Evolutionary conservation across 2,888 invertebrate genomes (phyloP), one percentile per base, ranked within the genome.

Genomic region (Ennomos fuscantarius): DNA sequence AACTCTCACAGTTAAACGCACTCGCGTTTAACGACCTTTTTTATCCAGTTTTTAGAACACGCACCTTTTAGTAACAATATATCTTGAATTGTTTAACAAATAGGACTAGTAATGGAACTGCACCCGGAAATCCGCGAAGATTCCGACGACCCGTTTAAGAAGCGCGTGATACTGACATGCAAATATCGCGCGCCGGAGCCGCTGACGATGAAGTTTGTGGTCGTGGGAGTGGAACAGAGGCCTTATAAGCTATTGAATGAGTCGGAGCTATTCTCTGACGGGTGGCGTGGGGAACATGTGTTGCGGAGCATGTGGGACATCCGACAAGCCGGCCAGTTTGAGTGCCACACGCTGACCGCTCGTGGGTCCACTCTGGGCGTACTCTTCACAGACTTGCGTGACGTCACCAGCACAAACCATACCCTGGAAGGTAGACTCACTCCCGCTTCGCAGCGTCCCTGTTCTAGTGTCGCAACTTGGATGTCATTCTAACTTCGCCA

Each of bases 61-160:
- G 34, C n/a, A 47, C 34, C 10, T 8, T 31, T 52, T 32, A 45
- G 32, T 52, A 64, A 58, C 41, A 36, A 55, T 58, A 62, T 49
- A 60, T 24, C 65, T 51, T 41, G 39, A 67, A 63, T 68, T 69
- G 50, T 57, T 63, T 57, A 68, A 56, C 61, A 68, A 56, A 59
- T 87, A 90, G 90, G 89, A 66, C 75, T 89, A 68, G 69, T 87
- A 61, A 90, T 90, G 89, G 90, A 90, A 85, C 84, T 90, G 24
- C 86, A 85, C 57, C 89, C 89, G 42, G 80, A 78, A 57, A 79
- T 89, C 61, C 73, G 77, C 60, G 80, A 84, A 49, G 70, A 67
- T 47, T 62, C 67, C 36, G 59, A 70, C 36, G 66, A 74, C 58
- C 63, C 70, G 9, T 65, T 69, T 15, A 69, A 70, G 55, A 76